phyloP scores from a whole-genome alignment of 2,113 vertebrate species.

The Corythaixoides concolor region DNA sequence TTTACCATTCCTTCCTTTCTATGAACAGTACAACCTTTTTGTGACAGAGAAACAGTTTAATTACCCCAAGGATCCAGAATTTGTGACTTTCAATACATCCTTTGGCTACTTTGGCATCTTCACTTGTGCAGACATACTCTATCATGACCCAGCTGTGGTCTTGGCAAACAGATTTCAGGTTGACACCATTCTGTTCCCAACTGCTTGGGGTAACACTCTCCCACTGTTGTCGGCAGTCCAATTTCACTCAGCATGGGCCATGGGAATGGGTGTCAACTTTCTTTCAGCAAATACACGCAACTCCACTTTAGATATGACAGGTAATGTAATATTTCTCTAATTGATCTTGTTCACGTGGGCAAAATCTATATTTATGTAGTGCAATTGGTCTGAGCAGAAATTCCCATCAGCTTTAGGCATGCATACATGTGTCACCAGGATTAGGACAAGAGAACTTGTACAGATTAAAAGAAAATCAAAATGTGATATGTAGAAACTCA shows the following conservation, averaged over 20 bases:
- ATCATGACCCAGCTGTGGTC: constrained; percentile 65
- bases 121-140: constrained; percentile 84
- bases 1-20: background rate
- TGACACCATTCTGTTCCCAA: constrained; percentile 58
- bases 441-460: background rate
- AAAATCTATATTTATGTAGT: background rate
- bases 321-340: background rate
- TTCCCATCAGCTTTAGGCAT: background rate
- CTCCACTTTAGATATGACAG: constrained; percentile 67
- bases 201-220: constrained; percentile 27
- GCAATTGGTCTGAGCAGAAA: background rate
- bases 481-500: background rate
- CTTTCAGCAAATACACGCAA: constrained; percentile 70
- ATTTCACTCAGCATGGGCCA: constrained; percentile 55
- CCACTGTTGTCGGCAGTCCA: constrained; percentile 8
- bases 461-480: background rate
- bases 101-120: constrained; percentile 85
- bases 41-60: constrained; percentile 76
- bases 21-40: constrained; percentile 77
- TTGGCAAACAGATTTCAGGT: constrained; percentile 72
- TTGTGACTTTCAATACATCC: constrained; percentile 78
- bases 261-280: constrained; percentile 39
- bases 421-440: background rate
- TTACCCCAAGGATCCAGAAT: constrained; percentile 65
- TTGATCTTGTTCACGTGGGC: rapidly evolving